Evolutionary conservation across 2,797 vertebrate species (phyloP).

Genomic region (Lutjanus argentimaculatus): DNA sequence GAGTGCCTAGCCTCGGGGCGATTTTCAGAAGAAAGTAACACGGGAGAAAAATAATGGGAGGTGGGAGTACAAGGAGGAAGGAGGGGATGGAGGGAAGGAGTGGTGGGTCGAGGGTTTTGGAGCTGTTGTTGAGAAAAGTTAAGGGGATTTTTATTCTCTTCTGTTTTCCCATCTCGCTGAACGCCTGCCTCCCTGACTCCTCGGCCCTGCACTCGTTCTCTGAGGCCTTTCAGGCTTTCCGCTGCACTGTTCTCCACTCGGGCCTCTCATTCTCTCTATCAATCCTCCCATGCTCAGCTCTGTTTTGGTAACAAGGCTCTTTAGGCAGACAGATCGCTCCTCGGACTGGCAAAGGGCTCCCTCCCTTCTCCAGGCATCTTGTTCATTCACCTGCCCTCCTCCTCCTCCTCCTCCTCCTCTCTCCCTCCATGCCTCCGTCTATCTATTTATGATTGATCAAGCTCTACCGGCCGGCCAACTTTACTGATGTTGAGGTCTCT

Average conservation of each 20-base stretch:
- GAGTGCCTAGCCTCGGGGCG: slow-evolving; percentile 85
- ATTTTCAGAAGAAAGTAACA: slow-evolving; percentile 85
- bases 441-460: slow-evolving; percentile 52
- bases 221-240: slow-evolving; percentile 55
- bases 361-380: slow-evolving; percentile 41
- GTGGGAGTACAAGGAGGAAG: slow-evolving; percentile 72
- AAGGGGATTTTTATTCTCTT: slow-evolving; percentile 76
- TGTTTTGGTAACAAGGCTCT: slow-evolving; percentile 70
- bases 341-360: slow-evolving; percentile 45
- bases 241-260: slow-evolving; percentile 16
- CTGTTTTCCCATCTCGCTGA: slow-evolving; percentile 60
- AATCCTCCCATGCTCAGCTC: slow-evolving; percentile 29
- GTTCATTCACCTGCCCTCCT: slow-evolving; percentile 17
- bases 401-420: not conserved
- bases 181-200: slow-evolving; percentile 44
- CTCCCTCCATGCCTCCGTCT: slow-evolving; percentile 28
- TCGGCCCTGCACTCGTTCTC: slow-evolving; percentile 49
- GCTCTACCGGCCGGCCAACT: slow-evolving; percentile 20
- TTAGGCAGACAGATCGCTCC: slow-evolving; percentile 68
- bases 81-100: slow-evolving; percentile 48
- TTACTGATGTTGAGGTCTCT: slow-evolving; percentile 38
- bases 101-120: slow-evolving; percentile 28
- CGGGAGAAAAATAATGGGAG: slow-evolving; percentile 81
- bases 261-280: slow-evolving; percentile 28
- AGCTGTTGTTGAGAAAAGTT: slow-evolving; percentile 73